Conservation (phyloP, 2,888 invertebrate species). For the Hedychridium roseum region DNA sequence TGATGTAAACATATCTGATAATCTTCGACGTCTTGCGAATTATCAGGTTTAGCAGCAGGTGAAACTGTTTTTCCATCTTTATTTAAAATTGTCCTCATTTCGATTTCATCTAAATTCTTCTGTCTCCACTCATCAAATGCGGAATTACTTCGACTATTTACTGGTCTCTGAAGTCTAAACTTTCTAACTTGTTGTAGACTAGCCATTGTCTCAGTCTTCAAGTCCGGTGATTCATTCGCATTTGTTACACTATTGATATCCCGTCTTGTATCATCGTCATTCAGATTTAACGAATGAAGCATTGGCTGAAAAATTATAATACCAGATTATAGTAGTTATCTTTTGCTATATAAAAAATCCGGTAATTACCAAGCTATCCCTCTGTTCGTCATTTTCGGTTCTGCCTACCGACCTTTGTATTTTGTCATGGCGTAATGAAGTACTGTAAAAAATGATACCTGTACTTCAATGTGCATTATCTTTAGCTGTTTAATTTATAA, state of each 20-base stretch:
- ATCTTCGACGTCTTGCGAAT: background rate
- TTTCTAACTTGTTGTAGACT: conserved; percentile 49
- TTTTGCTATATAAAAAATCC: conserved; percentile 2
- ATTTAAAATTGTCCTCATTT: background rate
- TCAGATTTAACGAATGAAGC: conserved; percentile 24
- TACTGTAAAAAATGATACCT: conserved; percentile 16
- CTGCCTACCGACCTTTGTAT: no score
- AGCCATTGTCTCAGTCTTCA: conserved; percentile 47
- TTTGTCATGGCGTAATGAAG: conserved; percentile 29
- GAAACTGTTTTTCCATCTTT: conserved; percentile 2
- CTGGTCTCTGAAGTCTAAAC: conserved; percentile 47
- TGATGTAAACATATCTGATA: conserved; percentile 7
- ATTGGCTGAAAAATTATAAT: conserved; percentile 20
- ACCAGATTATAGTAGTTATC: conserved; percentile 7
- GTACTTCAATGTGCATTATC: background rate
- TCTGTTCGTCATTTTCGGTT: conserved; percentile 32
- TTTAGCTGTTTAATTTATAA: background rate
- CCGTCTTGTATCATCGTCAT: conserved; percentile 28
- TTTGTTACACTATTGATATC: conserved; percentile 13
- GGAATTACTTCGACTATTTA: conserved; percentile 26
- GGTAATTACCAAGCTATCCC: conserved; percentile 41
- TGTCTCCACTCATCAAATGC: conserved; percentile 15
- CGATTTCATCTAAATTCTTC: conserved; percentile 7
- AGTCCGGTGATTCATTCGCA: conserved; percentile 10
- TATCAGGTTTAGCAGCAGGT: background rate